Percentiles rank a stretch among this genome's conserved stretches.
phyloP scores from a whole-genome alignment of 2,113 vertebrate species.

The Cyprinodon variegatus region DNA sequence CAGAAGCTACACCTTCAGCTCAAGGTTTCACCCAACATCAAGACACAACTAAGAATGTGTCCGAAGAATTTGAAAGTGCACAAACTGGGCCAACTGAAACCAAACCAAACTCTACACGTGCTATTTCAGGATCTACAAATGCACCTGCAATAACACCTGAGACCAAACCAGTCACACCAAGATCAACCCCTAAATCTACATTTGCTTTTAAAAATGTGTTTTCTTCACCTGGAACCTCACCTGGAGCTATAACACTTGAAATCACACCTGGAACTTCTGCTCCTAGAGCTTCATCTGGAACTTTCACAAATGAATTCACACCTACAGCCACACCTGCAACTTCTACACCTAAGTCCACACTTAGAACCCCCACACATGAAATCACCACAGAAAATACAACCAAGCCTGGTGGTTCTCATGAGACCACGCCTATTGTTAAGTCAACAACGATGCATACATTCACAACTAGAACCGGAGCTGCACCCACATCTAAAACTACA shows the following conservation, averaged over 20 bases:
- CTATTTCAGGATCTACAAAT: no score
- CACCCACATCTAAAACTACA: no score
- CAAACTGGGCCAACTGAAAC: no score
- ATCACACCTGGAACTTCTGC: neutral
- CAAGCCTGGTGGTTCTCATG: no score
- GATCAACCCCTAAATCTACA: neutral
- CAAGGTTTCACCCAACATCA: neutral
- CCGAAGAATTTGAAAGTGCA: neutral
- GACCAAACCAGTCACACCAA: neutral
- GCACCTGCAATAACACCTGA: neutral
- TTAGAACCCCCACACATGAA: neutral
- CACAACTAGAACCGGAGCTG: neutral
- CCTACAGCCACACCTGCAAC: neutral
- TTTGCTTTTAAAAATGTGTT: neutral
- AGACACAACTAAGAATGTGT: neutral
- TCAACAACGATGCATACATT: neutral
- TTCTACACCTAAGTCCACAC: neutral
- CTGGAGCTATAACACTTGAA: neutral
- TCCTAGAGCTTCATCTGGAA: neutral
- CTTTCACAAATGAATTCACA: neutral
- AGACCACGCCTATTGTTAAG: neutral
- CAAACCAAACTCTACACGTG: neutral
- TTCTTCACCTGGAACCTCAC: neutral
- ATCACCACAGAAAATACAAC: neutral
- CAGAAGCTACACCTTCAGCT: neutral